A percentile compares a stretch with the other conserved stretches of the same genome.
phyloP scores from a whole-genome alignment of 2,113 vertebrate genomes.

The Bos taurus region ARS-UCD2.0 NC_037331.1:5783501-5784000 shows the following conservation, averaged over 20 bases:
- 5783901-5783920: not conserved
- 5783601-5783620: too few relatives aligned
- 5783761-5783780: not conserved
- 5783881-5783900: not conserved
- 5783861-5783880: not conserved
- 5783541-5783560: too few relatives aligned
- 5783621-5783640: not conserved
- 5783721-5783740: not conserved
- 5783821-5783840: not conserved
- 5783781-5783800: constrained; percentile 14
- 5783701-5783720: not conserved
- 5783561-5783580: too few relatives aligned
- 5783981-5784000: accelerated
- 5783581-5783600: too few relatives aligned
- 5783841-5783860: not conserved
- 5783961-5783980: not conserved
- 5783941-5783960: not conserved
- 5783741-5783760: constrained; percentile 18
- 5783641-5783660: not conserved
- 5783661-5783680: not conserved
- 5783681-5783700: not conserved
- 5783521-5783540: too few relatives aligned
- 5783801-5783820: not conserved
- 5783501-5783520: too few relatives aligned
- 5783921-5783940: not conserved